Percentiles rank a stretch among this genome's conserved stretches.
phyloP scores from a whole-genome alignment of 1,140 invertebrate genomes.

The Helicoverpa armigera region DNA sequence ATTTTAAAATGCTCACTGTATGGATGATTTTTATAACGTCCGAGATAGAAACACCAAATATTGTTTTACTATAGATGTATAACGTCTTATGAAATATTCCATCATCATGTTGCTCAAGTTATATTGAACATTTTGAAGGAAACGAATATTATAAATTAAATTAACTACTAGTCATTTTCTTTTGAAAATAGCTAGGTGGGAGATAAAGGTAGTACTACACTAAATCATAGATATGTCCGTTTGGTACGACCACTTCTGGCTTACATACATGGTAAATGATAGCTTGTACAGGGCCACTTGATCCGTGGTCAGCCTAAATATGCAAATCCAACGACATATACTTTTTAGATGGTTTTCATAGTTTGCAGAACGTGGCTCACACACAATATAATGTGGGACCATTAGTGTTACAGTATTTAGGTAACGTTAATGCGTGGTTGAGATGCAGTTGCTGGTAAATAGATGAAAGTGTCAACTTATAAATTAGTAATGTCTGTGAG shows the following conservation, averaged over 20 bases:
- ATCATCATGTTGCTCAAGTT: slow-evolving; percentile 85
- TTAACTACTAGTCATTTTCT: slow-evolving; percentile 83
- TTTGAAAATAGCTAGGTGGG: slow-evolving; percentile 82
- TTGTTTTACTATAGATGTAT: slow-evolving; percentile 81
- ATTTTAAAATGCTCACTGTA: slow-evolving; percentile 68
- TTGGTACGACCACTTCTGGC: slow-evolving; percentile 37
- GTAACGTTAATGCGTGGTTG: slow-evolving; percentile 42
- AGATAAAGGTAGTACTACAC: slow-evolving; percentile 59
- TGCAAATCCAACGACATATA: slow-evolving; percentile 42
- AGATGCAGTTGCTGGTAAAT: slow-evolving; percentile 21
- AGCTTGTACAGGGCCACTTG: slow-evolving; percentile 35
- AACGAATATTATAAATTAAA: slow-evolving; percentile 79
- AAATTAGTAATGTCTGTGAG: slow-evolving; percentile 40
- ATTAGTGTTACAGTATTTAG: slow-evolving; percentile 56
- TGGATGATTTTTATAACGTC: slow-evolving; percentile 69
- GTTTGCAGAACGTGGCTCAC: slow-evolving; percentile 54
- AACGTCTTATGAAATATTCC: slow-evolving; percentile 84
- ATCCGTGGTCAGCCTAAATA: slow-evolving; percentile 42
- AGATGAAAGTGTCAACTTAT: slow-evolving; percentile 12
- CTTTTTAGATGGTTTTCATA: slow-evolving; percentile 46
- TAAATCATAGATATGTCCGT: slow-evolving; percentile 43
- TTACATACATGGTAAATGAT: slow-evolving; percentile 36
- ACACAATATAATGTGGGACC: slow-evolving; percentile 65
- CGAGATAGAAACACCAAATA: slow-evolving; percentile 81
- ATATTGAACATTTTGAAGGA: slow-evolving; percentile 80